These are phyloP conservation scores for Eupithecia pulchellata DNA, from an alignment of 2,888 invertebrate genomes.

Conservation along the genomic window DNA sequence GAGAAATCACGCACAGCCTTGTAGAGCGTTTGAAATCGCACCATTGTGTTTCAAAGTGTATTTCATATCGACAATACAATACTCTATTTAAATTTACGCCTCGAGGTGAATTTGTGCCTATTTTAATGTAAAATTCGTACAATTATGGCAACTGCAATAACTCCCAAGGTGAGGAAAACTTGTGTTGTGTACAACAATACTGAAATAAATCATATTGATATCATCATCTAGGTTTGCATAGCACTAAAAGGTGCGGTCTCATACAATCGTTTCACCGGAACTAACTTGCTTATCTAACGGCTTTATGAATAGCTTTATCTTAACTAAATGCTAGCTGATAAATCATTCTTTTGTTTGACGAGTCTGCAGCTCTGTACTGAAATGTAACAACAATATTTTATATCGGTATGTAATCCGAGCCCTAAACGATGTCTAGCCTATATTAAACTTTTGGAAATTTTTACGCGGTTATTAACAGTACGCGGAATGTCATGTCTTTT, in stretches of 20 bases:
- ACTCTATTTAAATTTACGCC: constrained; percentile 50
- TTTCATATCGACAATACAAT: constrained; percentile 55
- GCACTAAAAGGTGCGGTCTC: constrained; percentile 13
- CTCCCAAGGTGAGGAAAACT: constrained; percentile 30
- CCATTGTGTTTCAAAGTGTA: constrained; percentile 52
- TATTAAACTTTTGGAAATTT: background rate
- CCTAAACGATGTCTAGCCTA: background rate
- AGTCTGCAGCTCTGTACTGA: background rate
- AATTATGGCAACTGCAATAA: constrained; percentile 40
- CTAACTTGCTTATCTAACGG: constrained; percentile 11
- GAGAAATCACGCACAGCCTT: constrained; percentile 44
- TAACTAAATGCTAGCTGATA: constrained; percentile 2
- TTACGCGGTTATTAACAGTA: background rate
- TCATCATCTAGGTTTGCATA: constrained; percentile 18
- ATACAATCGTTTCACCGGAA: constrained; percentile 7
- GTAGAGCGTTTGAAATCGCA: constrained; percentile 50
- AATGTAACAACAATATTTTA: background rate
- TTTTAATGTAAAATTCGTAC: constrained; percentile 41
- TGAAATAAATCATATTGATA: constrained; percentile 37
- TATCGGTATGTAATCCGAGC: background rate
- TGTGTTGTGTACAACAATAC: constrained; percentile 31
- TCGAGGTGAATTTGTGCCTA: constrained; percentile 36
- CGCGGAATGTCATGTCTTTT: background rate
- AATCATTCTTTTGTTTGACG: constrained; percentile 2
- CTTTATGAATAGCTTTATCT: constrained; percentile 4